Evolutionary conservation across 2,797 vertebrate genomes (phyloP).

Genomic region (Aythya fuligula): DNA sequence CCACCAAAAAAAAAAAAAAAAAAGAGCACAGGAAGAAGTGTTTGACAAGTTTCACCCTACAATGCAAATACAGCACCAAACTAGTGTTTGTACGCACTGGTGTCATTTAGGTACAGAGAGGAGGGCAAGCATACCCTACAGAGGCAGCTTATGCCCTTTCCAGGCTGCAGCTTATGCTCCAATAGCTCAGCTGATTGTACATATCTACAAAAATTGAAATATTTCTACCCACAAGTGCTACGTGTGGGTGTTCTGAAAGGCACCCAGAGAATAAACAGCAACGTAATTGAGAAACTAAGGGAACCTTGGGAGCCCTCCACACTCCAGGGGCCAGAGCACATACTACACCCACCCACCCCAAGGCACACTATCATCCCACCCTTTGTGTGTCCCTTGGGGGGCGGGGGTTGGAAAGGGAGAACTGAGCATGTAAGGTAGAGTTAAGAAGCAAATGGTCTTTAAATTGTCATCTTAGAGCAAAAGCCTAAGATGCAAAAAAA

Average conservation of each 20-base stretch:
- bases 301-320: background rate
- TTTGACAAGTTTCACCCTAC: background rate
- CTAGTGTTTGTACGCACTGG: background rate
- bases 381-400: too few relatives aligned
- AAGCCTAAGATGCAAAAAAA: background rate
- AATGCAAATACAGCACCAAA: background rate
- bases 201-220: background rate
- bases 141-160: background rate
- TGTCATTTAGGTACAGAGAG: background rate
- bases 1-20: background rate
- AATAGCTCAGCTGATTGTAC: background rate
- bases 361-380: fast-evolving
- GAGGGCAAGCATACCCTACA: background rate
- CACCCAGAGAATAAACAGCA: fast-evolving
- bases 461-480: background rate
- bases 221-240: background rate
- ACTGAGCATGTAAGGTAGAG: background rate
- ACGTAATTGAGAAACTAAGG: background rate
- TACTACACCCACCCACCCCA: background rate
- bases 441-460: background rate
- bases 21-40: background rate
- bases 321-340: background rate
- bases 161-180: background rate
- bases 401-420: background rate
- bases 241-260: background rate